These are phyloP conservation scores for Sympetrum striolatum DNA, from an alignment of 2,888 invertebrate genomes.

Conservation along the genomic window DNA sequence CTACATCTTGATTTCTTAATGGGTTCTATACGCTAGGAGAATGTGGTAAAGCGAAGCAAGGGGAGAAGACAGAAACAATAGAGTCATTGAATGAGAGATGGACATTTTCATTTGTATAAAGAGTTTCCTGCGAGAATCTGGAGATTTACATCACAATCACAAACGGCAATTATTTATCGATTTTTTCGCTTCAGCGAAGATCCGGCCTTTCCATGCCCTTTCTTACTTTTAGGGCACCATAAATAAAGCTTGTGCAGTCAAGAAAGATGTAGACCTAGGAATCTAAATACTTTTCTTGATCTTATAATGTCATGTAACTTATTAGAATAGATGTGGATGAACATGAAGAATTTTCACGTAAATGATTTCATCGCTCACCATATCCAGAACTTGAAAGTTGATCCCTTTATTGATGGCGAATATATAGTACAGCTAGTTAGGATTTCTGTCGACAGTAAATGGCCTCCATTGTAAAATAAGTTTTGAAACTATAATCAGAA, in stretches of 20 bases:
- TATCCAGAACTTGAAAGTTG: too few species aligned
- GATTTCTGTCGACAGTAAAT: too few species aligned
- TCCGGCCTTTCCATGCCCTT: neutral
- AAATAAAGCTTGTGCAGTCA: neutral
- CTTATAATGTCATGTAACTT: too few species aligned
- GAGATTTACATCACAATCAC: neutral
- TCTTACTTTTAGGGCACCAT: neutral
- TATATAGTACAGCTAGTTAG: too few species aligned
- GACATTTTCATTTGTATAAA: neutral
- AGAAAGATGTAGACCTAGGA: neutral
- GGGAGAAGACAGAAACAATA: neutral
- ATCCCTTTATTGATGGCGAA: too few species aligned
- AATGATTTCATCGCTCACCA: too few species aligned
- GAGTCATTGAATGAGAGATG: neutral
- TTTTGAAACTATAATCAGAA: too few species aligned
- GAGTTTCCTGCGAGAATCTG: neutral
- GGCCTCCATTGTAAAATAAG: too few species aligned
- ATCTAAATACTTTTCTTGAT: too few species aligned
- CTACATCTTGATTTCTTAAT: too few species aligned
- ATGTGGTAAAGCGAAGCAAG: neutral
- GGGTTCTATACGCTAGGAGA: neutral
- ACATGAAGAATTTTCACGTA: too few species aligned
- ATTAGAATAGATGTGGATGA: too few species aligned
- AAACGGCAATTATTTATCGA: neutral
- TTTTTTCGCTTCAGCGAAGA: neutral